Conservation (phyloP, 2,113 vertebrate species). For the Tragelaphus buxtoni region DNA sequence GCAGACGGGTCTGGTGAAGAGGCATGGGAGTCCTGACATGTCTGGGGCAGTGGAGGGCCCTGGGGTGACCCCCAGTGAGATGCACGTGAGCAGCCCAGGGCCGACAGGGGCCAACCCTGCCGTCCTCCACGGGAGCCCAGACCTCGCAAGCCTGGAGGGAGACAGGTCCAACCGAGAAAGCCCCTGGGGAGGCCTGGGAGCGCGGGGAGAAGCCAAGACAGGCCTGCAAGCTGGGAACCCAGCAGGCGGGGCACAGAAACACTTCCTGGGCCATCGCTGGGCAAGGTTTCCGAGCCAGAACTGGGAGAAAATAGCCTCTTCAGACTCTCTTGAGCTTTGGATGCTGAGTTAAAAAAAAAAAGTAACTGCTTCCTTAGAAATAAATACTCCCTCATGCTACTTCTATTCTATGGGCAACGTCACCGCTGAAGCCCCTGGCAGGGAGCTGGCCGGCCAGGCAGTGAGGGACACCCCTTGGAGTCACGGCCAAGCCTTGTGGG, state of each 20-base stretch:
- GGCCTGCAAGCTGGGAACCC: fast-evolving
- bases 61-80: background rate
- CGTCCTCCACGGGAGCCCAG: fast-evolving
- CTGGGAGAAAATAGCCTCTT: background rate
- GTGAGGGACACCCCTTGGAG: background rate
- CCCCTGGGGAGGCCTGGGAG: background rate
- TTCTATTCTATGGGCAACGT: background rate
- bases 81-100: background rate
- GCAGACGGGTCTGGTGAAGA: background rate
- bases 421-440: background rate
- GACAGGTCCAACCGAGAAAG: background rate
- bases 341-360: background rate
- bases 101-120: background rate
- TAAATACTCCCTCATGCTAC: background rate
- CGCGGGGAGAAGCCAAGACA: background rate
- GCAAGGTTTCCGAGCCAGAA: background rate
- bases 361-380: background rate
- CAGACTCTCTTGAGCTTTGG: background rate
- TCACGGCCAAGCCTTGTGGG: fast-evolving
- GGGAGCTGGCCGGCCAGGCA: fast-evolving
- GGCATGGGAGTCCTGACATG: background rate
- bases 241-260: background rate
- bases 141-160: background rate
- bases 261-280: background rate
- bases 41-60: background rate